These are phyloP conservation scores for Petrophora chlorosata DNA, from an alignment of 2,888 invertebrate species.

Conservation along the genomic window DNA sequence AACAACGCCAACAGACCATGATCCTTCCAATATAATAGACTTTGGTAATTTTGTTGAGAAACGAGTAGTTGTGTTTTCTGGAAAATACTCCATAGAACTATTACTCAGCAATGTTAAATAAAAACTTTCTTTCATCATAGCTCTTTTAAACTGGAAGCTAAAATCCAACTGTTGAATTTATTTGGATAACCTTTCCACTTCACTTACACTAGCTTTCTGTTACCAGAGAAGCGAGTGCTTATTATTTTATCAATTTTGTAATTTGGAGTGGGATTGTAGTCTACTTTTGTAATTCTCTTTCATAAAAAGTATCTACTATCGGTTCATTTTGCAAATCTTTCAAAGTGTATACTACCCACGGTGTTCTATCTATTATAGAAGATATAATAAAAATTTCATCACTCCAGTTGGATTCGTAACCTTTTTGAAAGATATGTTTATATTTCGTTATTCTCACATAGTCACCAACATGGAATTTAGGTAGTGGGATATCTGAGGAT, in stretches of 20 bases:
- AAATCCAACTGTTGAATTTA: background rate
- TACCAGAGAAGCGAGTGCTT: constrained; percentile 20
- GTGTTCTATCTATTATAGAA: constrained; percentile 26
- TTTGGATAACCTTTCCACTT: constrained; percentile 43
- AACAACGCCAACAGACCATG: no score
- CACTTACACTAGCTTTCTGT: constrained; percentile 39
- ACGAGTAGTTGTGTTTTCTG: constrained; percentile 32
- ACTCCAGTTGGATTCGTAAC: constrained; percentile 44
- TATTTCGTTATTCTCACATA: constrained; percentile 37
- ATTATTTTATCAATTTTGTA: constrained; percentile 38
- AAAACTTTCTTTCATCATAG: constrained; percentile 34
- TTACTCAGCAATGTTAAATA: no score
- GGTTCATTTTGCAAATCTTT: constrained; percentile 33
- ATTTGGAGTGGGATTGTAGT: constrained; percentile 22
- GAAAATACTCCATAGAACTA: constrained; percentile 35
- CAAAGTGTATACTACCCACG: constrained; percentile 33
- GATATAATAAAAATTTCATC: constrained; percentile 40
- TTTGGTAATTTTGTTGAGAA: constrained; percentile 36
- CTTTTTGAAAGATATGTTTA: constrained; percentile 41
- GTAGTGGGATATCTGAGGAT: background rate
- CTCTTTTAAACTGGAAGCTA: constrained; percentile 20
- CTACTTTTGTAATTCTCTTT: constrained; percentile 39
- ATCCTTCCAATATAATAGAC: constrained; percentile 30
- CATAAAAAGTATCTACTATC: constrained; percentile 39
- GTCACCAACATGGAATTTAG: constrained; percentile 21